These are phyloP conservation scores for Hypomesus transpacificus DNA, from an alignment of 2,113 vertebrate genomes.

Conservation along the genomic window DNA sequence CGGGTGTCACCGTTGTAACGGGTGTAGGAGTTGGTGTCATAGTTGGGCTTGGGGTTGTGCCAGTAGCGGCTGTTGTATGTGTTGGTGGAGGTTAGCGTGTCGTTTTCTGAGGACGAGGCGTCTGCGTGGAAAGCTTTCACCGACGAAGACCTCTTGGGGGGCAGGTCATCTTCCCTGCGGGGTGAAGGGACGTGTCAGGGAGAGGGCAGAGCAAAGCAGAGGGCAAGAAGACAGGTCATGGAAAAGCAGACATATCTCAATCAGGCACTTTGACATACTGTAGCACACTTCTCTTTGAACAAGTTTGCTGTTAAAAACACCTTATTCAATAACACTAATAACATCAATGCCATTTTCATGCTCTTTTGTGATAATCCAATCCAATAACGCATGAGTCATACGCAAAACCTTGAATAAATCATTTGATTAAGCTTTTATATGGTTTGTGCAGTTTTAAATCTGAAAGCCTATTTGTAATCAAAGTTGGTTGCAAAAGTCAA, in stretches of 20 bases:
- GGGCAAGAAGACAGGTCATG: neutral
- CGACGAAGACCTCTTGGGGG: conserved; percentile 87
- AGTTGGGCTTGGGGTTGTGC: conserved; percentile 82
- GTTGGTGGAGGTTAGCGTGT: conserved; percentile 94
- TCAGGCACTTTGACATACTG: neutral
- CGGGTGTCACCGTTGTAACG: conserved; percentile 83
- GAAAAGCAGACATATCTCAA: neutral
- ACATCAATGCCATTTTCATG: too few relatives aligned
- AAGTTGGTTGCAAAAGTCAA: neutral
- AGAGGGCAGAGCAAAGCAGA: neutral
- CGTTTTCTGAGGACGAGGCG: conserved; percentile 92
- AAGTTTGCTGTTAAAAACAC: too few relatives aligned
- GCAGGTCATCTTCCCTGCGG: conserved; percentile 94
- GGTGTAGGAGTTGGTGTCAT: conserved; percentile 81
- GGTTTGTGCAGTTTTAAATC: neutral
- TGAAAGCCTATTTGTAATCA: neutral
- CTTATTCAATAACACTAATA: too few relatives aligned
- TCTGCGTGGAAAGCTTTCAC: conserved; percentile 90
- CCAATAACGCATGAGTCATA: too few relatives aligned
- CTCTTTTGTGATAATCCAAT: too few relatives aligned
- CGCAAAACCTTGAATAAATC: too few relatives aligned
- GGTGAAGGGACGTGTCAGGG: neutral
- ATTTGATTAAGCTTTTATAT: neutral
- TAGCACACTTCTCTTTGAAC: too few relatives aligned
- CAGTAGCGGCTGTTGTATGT: conserved; percentile 96